A percentile compares a stretch with the other conserved stretches of the same genome.
Conservation (phyloP, 2,113 vertebrate species). For the Myodes glareolus region DNA sequence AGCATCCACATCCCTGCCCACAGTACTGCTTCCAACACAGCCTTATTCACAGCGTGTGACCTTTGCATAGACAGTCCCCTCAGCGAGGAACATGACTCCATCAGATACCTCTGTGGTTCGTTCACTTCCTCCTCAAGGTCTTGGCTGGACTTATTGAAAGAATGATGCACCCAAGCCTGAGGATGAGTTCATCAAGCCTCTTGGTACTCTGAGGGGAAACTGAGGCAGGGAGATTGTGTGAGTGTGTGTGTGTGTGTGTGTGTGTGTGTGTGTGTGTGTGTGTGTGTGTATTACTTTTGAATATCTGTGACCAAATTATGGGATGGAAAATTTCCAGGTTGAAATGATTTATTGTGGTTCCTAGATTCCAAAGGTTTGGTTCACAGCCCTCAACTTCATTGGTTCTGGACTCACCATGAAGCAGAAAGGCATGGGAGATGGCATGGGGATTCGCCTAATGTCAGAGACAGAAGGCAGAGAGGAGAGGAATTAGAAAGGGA, state of each 20-base stretch:
- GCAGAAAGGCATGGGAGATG: too few species aligned
- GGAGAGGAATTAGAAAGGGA: neutral
- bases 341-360: neutral
- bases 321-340: neutral
- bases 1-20: too few species aligned
- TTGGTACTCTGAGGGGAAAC: neutral
- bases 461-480: neutral
- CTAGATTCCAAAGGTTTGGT: neutral
- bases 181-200: neutral
- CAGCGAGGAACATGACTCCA: fast-evolving
- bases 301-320: neutral
- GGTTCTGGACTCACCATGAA: neutral
- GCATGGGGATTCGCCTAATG: neutral
- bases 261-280: too few species aligned
- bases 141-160: neutral
- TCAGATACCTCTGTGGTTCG: fast-evolving
- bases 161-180: neutral
- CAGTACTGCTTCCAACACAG: neutral
- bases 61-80: neutral
- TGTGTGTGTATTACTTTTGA: neutral
- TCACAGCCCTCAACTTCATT: neutral
- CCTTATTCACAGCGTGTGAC: fast-evolving
- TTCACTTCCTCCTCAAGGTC: neutral
- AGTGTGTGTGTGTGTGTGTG: too few species aligned
- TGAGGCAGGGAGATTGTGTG: neutral